Evolutionary conservation across 2,888 invertebrate genomes (phyloP).

Genomic region (Adelognathus sp.): DNA sequence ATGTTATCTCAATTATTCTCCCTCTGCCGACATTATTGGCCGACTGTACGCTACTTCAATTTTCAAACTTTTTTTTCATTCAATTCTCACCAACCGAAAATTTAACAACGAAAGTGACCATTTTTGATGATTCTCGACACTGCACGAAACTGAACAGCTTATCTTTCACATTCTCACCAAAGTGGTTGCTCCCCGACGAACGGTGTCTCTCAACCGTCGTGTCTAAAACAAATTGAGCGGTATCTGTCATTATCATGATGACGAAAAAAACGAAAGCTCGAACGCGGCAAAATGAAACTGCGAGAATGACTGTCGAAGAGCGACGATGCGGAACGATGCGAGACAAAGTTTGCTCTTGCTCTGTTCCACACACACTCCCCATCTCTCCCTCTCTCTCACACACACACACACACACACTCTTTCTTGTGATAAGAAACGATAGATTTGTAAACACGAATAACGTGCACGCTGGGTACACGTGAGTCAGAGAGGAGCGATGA

Average conservation of each 20-base stretch:
- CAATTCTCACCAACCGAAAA: too few species aligned
- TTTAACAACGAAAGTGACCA: not conserved
- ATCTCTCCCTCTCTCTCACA: conserved; percentile 4
- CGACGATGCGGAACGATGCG: not conserved
- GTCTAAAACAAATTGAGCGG: not conserved
- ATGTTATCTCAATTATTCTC: not conserved
- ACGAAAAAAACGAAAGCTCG: not conserved
- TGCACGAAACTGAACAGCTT: not conserved
- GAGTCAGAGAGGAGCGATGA: conserved; percentile 9
- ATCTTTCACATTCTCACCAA: not conserved
- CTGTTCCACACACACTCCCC: not conserved
- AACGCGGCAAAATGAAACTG: conserved; percentile 8
- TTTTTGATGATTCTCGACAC: too few species aligned
- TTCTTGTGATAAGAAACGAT: conserved; percentile 49
- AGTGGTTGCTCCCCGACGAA: too few species aligned
- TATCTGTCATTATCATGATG: not conserved
- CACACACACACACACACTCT: too few species aligned
- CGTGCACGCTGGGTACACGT: conserved; percentile 57
- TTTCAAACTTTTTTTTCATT: too few species aligned
- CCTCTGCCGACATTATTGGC: too few species aligned
- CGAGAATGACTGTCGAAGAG: conserved; percentile 7
- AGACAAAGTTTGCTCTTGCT: conserved; percentile 21
- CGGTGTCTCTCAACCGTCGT: not conserved
- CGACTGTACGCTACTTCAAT: too few species aligned
- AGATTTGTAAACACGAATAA: conserved; percentile 59